These are phyloP conservation scores for Chirona hameri DNA, from an alignment of 2,888 invertebrate species.

Conservation along the genomic window DNA sequence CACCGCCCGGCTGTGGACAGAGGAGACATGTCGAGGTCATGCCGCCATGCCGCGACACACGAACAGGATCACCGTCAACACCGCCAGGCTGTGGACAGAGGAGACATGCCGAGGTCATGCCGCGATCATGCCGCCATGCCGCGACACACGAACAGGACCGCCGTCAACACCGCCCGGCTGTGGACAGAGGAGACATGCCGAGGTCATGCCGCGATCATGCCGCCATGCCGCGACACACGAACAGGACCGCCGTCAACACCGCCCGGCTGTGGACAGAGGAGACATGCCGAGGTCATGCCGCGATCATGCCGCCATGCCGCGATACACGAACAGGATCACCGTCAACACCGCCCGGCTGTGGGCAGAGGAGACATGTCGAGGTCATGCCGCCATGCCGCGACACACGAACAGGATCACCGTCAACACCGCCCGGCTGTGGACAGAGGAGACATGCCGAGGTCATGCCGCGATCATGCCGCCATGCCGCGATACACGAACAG, in stretches of 20 bases:
- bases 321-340: conserved; percentile 76
- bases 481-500: conserved; percentile 81
- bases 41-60: conserved; percentile 79
- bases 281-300: conserved; percentile 59
- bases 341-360: conserved; percentile 71
- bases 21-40: background rate
- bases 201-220: conserved; percentile 79
- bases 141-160: conserved; percentile 78
- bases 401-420: conserved; percentile 82
- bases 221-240: conserved; percentile 82
- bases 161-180: conserved; percentile 71
- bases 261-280: conserved; percentile 58
- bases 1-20: conserved; percentile 61
- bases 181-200: conserved; percentile 43
- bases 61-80: conserved; percentile 78
- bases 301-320: conserved; percentile 90
- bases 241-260: conserved; percentile 74
- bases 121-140: conserved; percentile 93
- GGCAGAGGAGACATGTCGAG: conserved; percentile 40
- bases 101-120: conserved; percentile 52
- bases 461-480: conserved; percentile 90
- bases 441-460: conserved; percentile 36
- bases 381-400: conserved; percentile 65
- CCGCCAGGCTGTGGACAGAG: conserved; percentile 59
- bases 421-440: conserved; percentile 65